Evolutionary conservation across 2,113 vertebrate species (phyloP).

Genomic region (Telmatochromis sp.): DNA sequence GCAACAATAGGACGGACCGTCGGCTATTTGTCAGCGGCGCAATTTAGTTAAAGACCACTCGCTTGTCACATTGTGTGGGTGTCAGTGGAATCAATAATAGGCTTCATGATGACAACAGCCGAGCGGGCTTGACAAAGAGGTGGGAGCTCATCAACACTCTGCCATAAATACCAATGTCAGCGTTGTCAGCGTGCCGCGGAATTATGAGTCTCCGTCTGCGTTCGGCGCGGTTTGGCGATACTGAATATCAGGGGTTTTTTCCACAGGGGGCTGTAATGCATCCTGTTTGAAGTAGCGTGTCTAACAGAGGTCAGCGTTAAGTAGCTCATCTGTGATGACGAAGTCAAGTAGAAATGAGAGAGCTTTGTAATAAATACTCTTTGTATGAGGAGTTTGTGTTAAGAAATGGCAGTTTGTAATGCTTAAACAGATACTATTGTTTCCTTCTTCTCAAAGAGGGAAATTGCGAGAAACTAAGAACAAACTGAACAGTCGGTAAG

Average conservation of each 20-base stretch:
- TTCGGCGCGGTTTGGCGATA: background rate
- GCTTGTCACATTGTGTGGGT: slow-evolving; percentile 47
- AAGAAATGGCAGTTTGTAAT: background rate
- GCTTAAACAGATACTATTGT: background rate
- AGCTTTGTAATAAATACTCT: background rate
- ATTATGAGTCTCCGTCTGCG: background rate
- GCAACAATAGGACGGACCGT: slow-evolving; percentile 27
- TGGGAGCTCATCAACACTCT: slow-evolving; percentile 31
- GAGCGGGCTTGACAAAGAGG: slow-evolving; percentile 30
- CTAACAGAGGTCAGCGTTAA: background rate
- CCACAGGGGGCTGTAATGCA: background rate
- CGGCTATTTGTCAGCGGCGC: slow-evolving; percentile 38
- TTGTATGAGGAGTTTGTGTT: background rate
- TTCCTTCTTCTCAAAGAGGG: background rate
- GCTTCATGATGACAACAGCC: slow-evolving; percentile 35
- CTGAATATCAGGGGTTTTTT: background rate
- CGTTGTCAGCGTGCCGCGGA: background rate
- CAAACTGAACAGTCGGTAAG: background rate
- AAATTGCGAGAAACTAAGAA: background rate
- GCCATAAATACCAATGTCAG: slow-evolving; percentile 37
- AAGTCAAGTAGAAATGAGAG: background rate
- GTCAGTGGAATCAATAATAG: slow-evolving; percentile 53
- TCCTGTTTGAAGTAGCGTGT: background rate
- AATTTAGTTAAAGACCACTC: slow-evolving; percentile 51
- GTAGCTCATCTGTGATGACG: background rate